Evolutionary conservation across 2,888 invertebrate species (phyloP).

Genomic region (Barypeithes pellucidus): DNA sequence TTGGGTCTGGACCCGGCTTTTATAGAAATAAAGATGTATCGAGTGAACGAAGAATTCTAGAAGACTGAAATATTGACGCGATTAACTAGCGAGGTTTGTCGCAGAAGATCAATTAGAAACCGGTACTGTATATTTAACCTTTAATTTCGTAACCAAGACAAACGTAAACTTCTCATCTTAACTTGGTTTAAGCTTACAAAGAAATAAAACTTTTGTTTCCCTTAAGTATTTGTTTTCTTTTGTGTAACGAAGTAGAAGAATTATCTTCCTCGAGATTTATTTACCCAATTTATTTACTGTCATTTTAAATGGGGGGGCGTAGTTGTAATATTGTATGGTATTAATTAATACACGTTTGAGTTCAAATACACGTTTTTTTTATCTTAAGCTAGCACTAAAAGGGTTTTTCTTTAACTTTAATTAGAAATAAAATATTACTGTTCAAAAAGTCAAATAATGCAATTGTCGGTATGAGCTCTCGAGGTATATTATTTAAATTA

Average conservation of each 20-base stretch:
- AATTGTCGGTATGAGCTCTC: too few relatives aligned
- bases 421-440: too few relatives aligned
- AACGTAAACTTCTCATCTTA: slow-evolving; percentile 12
- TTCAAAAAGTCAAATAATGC: too few relatives aligned
- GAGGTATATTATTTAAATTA: too few relatives aligned
- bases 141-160: slow-evolving; percentile 8
- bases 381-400: too few relatives aligned
- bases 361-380: too few relatives aligned
- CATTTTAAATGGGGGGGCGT: slow-evolving; percentile 4
- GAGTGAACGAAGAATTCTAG: too few relatives aligned
- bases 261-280: slow-evolving; percentile 11
- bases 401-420: too few relatives aligned
- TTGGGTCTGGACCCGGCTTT: too few relatives aligned
- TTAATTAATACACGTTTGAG: neutral
- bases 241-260: slow-evolving; percentile 5
- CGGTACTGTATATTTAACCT: neutral
- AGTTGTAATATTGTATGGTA: neutral
- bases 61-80: too few relatives aligned
- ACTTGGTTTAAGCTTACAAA: slow-evolving; percentile 16
- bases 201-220: slow-evolving; percentile 22
- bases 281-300: slow-evolving; percentile 15
- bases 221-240: slow-evolving; percentile 18
- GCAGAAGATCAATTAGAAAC: neutral
- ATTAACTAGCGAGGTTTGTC: neutral
- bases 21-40: too few relatives aligned